These are phyloP conservation scores for Nematopogon swammerdamellus DNA, from an alignment of 2,888 invertebrate genomes.

Conservation along the genomic window DNA sequence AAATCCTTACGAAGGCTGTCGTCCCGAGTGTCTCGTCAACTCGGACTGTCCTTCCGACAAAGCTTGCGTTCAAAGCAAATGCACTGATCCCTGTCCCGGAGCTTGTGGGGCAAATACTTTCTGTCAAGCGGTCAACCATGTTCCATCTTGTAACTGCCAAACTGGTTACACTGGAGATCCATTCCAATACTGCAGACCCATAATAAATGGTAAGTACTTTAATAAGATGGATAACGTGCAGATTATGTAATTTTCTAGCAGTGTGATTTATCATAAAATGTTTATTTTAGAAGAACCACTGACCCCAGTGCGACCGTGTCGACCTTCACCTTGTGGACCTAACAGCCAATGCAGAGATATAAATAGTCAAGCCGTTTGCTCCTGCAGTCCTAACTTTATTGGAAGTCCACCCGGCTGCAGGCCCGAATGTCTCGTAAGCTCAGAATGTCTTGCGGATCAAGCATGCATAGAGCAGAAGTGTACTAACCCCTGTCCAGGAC, in stretches of 20 bases:
- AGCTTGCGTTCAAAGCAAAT: slow-evolving; percentile 71
- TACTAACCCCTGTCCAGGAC: slow-evolving; percentile 68
- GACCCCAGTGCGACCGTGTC: slow-evolving; percentile 51
- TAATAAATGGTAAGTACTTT: slow-evolving; percentile 47
- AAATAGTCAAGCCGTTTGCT: slow-evolving; percentile 72
- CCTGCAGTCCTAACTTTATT: slow-evolving; percentile 66
- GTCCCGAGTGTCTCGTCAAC: slow-evolving; percentile 69
- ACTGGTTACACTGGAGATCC: slow-evolving; percentile 72
- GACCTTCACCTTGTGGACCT: slow-evolving; percentile 71
- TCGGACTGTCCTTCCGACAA: slow-evolving; percentile 67
- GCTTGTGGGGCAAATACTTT: slow-evolving; percentile 73
- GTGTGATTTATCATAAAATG: background rate
- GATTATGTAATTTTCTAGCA: background rate
- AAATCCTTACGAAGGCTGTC: slow-evolving; percentile 73
- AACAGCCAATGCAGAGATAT: slow-evolving; percentile 73
- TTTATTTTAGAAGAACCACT: slow-evolving; percentile 15
- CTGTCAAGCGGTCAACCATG: slow-evolving; percentile 70
- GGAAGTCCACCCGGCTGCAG: slow-evolving; percentile 74
- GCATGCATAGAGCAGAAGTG: slow-evolving; percentile 79
- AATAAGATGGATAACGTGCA: background rate
- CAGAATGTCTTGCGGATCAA: slow-evolving; percentile 69
- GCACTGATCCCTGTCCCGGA: slow-evolving; percentile 74
- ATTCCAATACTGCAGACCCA: slow-evolving; percentile 56
- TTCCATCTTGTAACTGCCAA: slow-evolving; percentile 66
- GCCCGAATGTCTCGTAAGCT: slow-evolving; percentile 73